Evolutionary conservation across 2,888 invertebrate genomes (phyloP).

Genomic region (Cancer borealis): DNA sequence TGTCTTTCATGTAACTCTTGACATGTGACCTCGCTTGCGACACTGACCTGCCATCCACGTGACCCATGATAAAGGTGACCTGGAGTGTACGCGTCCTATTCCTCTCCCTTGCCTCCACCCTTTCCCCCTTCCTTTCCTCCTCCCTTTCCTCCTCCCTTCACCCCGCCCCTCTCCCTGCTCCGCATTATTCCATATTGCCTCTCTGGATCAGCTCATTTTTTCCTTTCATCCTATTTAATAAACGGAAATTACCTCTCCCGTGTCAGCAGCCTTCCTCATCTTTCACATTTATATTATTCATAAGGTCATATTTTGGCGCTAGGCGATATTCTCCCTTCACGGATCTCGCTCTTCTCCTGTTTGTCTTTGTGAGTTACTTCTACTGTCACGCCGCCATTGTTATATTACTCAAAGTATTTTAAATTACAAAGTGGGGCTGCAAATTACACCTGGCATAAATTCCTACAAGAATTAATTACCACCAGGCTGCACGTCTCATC

Average conservation of each 20-base stretch:
- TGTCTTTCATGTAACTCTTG: not conserved
- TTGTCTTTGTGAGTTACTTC: constrained; percentile 8
- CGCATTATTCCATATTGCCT: constrained; percentile 47
- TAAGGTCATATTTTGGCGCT: not conserved
- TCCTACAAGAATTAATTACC: constrained; percentile 26
- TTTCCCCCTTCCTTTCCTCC: not conserved
- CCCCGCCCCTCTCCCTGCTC: not conserved
- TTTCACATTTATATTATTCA: constrained; percentile 29
- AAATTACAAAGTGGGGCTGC: not conserved
- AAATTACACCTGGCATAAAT: constrained; percentile 21
- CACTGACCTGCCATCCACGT: not conserved
- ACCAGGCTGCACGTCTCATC: not conserved
- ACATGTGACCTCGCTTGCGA: not conserved
- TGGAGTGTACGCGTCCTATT: not conserved
- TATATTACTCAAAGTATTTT: constrained; percentile 10
- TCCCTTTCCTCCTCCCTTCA: not conserved
- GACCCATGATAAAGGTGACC: constrained; percentile 3
- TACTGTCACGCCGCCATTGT: not conserved
- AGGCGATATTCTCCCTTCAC: not conserved
- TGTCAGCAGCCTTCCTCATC: not conserved
- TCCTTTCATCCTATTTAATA: constrained; percentile 45
- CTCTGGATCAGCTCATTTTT: constrained; percentile 53
- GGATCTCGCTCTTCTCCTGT: not conserved
- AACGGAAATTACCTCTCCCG: constrained; percentile 54
- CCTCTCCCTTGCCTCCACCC: not conserved